Base-by-base conservation (phyloP, 2,113 vertebrate genomes). In the Brachyhypopomus gauderio region DNA sequence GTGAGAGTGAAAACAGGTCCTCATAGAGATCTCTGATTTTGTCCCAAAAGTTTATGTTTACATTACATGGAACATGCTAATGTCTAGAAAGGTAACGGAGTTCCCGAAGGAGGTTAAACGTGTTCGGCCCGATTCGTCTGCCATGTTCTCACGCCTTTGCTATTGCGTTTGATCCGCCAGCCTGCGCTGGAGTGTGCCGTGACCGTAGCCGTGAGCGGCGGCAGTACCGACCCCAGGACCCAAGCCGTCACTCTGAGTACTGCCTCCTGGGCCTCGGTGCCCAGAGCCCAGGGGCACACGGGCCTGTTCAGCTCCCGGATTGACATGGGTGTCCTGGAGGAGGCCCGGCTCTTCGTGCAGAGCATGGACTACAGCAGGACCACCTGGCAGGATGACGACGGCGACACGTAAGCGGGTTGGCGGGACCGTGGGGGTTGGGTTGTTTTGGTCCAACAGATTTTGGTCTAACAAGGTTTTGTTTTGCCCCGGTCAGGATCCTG, bases 381-480 rank as follows among this genome's bases (percentile, higher is more conserved):
- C 34, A 91, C 92, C 5, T 91, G 91, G 38, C 95, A 95, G 80
- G 96, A 97, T 45, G 96, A 96, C 63, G 96, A 97, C 1, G 96
- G 95, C 78, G 96, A 97, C 91, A 96, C 94, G 94, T 95, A 72
- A 94, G 94, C 93, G 22, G 0, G 48, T 23, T 2, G 36, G 52
- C 23, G 58, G 45, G 48, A 22, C n/a, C n/a, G n/a, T 41, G 55
- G 16, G 34, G 41, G 41, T 34, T 64, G 27, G 58, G 60, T 30
- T 58, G n/a, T 19, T 34, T 63, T 23, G 25, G 2, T 27, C 6
- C 30, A 67, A 17, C 36, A 20, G 63, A 6, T 36, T 12, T 19
- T 36, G 17, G 1, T 8, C 12, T 8, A 48, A 48, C 6, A 48
- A 48, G 12, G 12, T n/a, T n/a, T n/a, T 22, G 36, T 38, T 12